phyloP scores from a whole-genome alignment of 2,797 vertebrate species.

The Oreonectes daqikongensis region DNA sequence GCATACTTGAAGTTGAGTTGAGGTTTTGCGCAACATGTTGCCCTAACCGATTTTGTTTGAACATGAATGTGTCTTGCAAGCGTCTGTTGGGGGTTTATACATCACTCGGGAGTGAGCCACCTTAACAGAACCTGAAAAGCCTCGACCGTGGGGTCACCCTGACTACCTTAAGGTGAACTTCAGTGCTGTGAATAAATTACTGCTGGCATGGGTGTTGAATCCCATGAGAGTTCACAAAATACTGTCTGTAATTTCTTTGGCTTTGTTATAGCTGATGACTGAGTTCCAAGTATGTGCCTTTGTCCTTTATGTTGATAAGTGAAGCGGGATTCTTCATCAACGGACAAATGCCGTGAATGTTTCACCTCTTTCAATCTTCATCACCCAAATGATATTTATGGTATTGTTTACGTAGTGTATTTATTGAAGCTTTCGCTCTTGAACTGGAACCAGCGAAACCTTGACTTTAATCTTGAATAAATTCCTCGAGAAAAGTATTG shows the following conservation, averaged over 20 bases:
- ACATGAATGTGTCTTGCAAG: background rate
- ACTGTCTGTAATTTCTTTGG: conserved; percentile 27
- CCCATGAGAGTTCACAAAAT: conserved; percentile 5
- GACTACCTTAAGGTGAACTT: conserved; percentile 1
- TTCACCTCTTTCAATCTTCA: conserved; percentile 20
- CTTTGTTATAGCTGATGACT: conserved; percentile 9
- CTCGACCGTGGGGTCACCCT: background rate
- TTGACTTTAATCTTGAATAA: conserved; percentile 39
- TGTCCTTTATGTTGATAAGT: conserved; percentile 46
- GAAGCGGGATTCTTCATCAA: conserved; percentile 55
- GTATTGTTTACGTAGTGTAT: conserved; percentile 64
- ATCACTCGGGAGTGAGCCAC: conserved; percentile 5
- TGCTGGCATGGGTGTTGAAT: conserved; percentile 14
- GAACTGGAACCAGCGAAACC: conserved; percentile 33
- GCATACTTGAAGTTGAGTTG: conserved; percentile 84
- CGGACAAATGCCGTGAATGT: conserved; percentile 23
- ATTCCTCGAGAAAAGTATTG: conserved; percentile 37
- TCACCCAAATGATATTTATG: conserved; percentile 67
- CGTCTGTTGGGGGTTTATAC: background rate
- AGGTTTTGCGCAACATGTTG: conserved; percentile 49
- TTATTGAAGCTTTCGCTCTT: conserved; percentile 66
- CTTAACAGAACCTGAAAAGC: background rate
- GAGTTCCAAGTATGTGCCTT: conserved; percentile 41
- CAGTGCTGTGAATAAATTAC: conserved; percentile 20
- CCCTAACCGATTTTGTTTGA: background rate